Evolutionary conservation across 2,113 vertebrate species (phyloP), one percentile per base, ranked within the genome.

Genomic region (Rhinopithecus roxellana): DNA sequence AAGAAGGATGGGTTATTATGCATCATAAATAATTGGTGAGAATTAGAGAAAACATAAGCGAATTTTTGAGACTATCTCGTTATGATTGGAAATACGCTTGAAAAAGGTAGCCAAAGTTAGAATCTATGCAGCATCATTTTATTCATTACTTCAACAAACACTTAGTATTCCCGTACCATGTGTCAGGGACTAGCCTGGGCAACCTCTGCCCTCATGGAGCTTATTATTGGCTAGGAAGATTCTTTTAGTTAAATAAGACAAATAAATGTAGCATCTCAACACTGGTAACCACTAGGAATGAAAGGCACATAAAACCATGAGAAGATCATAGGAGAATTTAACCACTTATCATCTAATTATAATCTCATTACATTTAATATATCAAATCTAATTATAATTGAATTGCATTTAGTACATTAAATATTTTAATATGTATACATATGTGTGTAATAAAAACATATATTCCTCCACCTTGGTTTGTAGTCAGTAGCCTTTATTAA

Each of bases 11-110:
- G 81, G 6, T 89, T 64, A 79, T 61, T 74, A 30, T 11, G 50
- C 45, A 30, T 55, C 61, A 87, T 50, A 16, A 48, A 93, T 92
- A 78, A 89, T 80, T 50, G 48, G 23, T 70, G 90, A 90, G 93
- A 84, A 64, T 92, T 22, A 59, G 55, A 70, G 57, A 43, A 92
- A 89, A 64, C 20, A 7, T 8, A 79, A 22, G 45, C 45, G 38
- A 45, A 82, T 20, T 40, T 95, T 79, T 52, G n/a, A 74, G 88
- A 45, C 78, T 32, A 18, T 55, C 55, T 72, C 9, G 45, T 92
- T 93, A 27, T 32, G 16, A 40, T 64, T 70, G 38, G 92, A 89
- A 86, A 40, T 30, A 50, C 2, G 43, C 52, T 32, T 38, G 7
- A 92, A 70, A 82, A 84, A 81, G 69, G 50, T 40, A 78, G 69